Conservation (phyloP, 2,113 vertebrate species). For the Phasianus colchicus region DNA sequence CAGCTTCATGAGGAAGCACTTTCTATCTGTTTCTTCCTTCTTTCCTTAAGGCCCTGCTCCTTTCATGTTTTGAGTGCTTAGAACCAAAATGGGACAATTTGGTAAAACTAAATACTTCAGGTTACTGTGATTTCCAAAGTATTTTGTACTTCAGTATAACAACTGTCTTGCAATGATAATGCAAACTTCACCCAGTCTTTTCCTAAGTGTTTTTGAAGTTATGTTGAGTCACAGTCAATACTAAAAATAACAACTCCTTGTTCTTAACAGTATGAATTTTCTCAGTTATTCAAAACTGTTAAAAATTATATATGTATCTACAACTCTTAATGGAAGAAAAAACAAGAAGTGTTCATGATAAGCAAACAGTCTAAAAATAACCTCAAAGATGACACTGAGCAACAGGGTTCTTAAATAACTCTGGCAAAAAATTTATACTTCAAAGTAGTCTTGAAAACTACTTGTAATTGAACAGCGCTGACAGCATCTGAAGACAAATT, state of each 20-base stretch:
- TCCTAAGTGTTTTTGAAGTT: slow-evolving; percentile 9
- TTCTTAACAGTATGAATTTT: neutral
- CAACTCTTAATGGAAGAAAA: neutral
- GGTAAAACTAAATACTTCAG: neutral
- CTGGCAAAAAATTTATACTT: too few species aligned
- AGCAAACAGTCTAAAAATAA: slow-evolving; percentile 41
- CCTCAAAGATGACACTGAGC: neutral
- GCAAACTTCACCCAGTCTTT: neutral
- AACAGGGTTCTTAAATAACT: too few species aligned
- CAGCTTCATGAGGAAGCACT: neutral
- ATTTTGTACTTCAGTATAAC: neutral
- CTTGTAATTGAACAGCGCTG: slow-evolving; percentile 4
- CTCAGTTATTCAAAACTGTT: neutral
- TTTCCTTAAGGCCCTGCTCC: neutral
- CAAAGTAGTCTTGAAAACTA: slow-evolving; percentile 19
- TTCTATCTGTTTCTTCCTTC: neutral
- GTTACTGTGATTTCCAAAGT: neutral
- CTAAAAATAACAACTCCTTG: neutral
- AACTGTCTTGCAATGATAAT: neutral
- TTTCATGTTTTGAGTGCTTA: neutral
- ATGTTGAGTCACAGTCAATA: neutral
- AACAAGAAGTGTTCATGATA: neutral
- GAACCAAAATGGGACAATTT: neutral
- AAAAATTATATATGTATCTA: neutral
- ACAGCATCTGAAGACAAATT: slow-evolving; percentile 5